Base-by-base conservation (phyloP, 2,888 invertebrate genomes). In the Torymus texanus region DNA sequence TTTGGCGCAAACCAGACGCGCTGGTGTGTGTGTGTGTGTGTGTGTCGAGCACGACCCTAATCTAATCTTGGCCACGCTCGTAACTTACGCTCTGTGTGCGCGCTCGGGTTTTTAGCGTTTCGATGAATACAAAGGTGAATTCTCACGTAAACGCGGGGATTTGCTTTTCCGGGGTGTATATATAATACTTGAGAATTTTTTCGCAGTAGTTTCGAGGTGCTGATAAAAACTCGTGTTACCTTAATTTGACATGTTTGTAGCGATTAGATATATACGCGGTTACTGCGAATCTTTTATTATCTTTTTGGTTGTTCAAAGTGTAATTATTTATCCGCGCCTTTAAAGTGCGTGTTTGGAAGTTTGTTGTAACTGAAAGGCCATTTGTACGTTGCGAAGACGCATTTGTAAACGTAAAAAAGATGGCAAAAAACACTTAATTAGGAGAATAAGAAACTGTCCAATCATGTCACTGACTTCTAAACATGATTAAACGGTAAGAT, bases 11-110 rank as follows among this genome's bases (percentile, higher is more conserved):
- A 65, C 50, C 74, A 41, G 41, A 41, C 41, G 41, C 8, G 8
- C 67, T 59, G 67, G 55, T 66, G 53, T 61, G 75, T 61, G 67
- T 59, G 53, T 53, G n/a, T 29, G 59, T 51, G 41, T 66, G 29
- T 61, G 66, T 41, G 50, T 41, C 12, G n/a, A 2, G 53, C 21
- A 29, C 50, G 41, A 29, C n/a, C 71, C 62, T 80, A 81, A 81
- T 81, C 81, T 78, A 72, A 81, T 78, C 75, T 72, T 72, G 51
- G 29, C 41, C 5, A n/a, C 51, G 67, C 75, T 61, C 66, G 66
- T 80, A 74, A 70, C 59, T 61, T 71, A 58, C 58, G 29, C 58
- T 29, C 41, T 21, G 59, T 1, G 41, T 2, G 59, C 8, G 41
- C 41, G 41, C 41, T 41, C 41, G 41, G 41, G 29, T 55, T 80